These are phyloP conservation scores for Sceloporus undulatus DNA, from an alignment of 2,113 vertebrate genomes.

Conservation along the genomic window DNA sequence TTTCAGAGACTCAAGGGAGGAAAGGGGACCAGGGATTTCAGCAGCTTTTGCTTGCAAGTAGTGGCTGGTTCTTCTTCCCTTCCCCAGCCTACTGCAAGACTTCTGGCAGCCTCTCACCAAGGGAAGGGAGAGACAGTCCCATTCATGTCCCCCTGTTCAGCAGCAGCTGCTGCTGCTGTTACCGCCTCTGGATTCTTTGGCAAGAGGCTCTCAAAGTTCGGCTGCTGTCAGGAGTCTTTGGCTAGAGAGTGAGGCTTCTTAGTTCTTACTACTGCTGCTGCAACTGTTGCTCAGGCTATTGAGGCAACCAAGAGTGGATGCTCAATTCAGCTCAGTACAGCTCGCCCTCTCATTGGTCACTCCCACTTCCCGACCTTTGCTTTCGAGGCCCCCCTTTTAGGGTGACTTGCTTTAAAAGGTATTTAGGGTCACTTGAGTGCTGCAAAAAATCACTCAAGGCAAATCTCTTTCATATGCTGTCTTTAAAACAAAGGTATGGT, in stretches of 20 bases:
- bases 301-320: slow-evolving; percentile 31
- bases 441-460: background rate
- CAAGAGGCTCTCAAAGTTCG: slow-evolving; percentile 22
- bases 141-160: slow-evolving; percentile 34
- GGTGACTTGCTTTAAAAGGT: background rate
- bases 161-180: slow-evolving; percentile 10
- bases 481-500: slow-evolving; percentile 16
- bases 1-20: slow-evolving; percentile 39
- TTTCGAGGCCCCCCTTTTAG: background rate
- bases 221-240: background rate
- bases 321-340: background rate
- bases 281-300: slow-evolving; percentile 14
- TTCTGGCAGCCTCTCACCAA: slow-evolving; percentile 47
- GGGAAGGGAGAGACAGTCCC: slow-evolving; percentile 46
- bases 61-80: slow-evolving; percentile 34
- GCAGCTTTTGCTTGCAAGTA: slow-evolving; percentile 63
- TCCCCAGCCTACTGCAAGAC: slow-evolving; percentile 59
- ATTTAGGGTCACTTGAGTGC: slow-evolving; percentile 22
- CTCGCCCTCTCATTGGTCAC: slow-evolving; percentile 53
- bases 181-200: slow-evolving; percentile 29
- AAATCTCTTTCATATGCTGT: slow-evolving; percentile 17
- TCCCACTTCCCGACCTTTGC: background rate
- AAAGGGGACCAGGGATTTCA: slow-evolving; percentile 15
- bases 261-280: slow-evolving; percentile 32
- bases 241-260: slow-evolving; percentile 32